Percentiles rank a stretch among this genome's conserved stretches.
These are phyloP conservation scores for Anthrax anthrax DNA, from an alignment of 2,888 invertebrate species.

Conservation along the genomic window DNA sequence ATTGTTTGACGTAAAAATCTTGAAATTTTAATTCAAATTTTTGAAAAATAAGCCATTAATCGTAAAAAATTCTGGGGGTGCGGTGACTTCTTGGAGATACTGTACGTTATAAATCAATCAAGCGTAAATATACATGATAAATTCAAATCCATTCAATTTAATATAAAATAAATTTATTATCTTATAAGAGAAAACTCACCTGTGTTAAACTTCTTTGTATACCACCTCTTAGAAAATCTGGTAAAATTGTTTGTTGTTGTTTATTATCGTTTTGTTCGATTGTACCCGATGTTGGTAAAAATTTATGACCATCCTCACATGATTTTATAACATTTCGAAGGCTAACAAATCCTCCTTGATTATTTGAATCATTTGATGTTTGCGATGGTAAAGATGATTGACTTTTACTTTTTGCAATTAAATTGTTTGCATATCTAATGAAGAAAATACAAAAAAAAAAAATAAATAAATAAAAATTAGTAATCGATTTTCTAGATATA, in stretches of 20 bases:
- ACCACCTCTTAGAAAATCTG: slow-evolving; percentile 24
- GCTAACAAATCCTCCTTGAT: slow-evolving; percentile 9
- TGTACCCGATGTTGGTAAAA: not conserved
- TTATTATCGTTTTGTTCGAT: not conserved
- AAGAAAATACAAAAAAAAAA: slow-evolving; percentile 5
- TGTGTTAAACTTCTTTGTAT: slow-evolving; percentile 25
- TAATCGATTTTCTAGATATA: too few relatives aligned
- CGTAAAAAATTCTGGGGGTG: too few relatives aligned
- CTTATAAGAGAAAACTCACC: too few relatives aligned
- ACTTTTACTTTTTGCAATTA: slow-evolving; percentile 34
- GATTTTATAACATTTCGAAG: slow-evolving; percentile 10
- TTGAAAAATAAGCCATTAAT: too few relatives aligned
- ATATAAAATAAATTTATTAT: too few relatives aligned
- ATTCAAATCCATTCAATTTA: too few relatives aligned
- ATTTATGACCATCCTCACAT: not conserved
- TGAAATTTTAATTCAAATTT: too few relatives aligned
- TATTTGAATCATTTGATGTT: slow-evolving; percentile 1
- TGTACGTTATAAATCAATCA: too few relatives aligned
- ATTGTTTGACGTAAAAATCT: too few relatives aligned
- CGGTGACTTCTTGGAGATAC: too few relatives aligned
- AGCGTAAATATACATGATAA: too few relatives aligned
- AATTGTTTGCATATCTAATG: slow-evolving; percentile 19
- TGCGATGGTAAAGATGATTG: slow-evolving; percentile 25
- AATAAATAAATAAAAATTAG: not conserved
- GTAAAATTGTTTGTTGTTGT: slow-evolving; percentile 17